Evolutionary conservation across 2,888 invertebrate genomes (phyloP), one percentile per base, ranked within the genome.

Genomic region (Uloborus plumipes): DNA sequence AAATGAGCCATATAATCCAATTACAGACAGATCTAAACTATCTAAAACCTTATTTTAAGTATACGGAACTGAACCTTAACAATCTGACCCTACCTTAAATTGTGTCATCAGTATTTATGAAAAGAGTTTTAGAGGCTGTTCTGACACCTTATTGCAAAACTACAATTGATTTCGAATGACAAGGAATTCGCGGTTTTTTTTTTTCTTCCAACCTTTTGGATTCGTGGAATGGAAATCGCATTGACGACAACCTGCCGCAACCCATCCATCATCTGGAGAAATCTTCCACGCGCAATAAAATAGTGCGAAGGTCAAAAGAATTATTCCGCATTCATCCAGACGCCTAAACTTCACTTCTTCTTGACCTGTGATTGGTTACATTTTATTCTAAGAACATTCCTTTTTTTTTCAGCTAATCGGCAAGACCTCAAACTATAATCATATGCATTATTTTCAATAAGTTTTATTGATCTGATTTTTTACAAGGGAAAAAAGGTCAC

Each of bases 121-220:
- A 74, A 80, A 65, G 65, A 65, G 50, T 78, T 72, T 51, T 16
- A 22, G n/a, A 59, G 39, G 26, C 49, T 49, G 62, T 62, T 50
- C 51, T 72, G 66, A 66, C 78, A 51, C 66, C 66, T 47, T 49
- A 64, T 74, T 58, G 69, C 65, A 74, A 73, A 70, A 80, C 74
- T 70, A 74, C 74, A 80, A 80, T 80, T 80, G 80, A 80, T 80
- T 80, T 80, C 74, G 80, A 80, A 80, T 80, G 80, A 80, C 80
- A 80, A 50, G 80, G 80, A 80, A 80, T 80, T 80, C 65, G 69
- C 58, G 47, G 64, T 26, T n/a, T 78, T 62, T 59, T 58, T 71
- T 71, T 53, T 58, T n/a, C n/a, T n/a, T n/a, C n/a, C n/a, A n/a
- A 72, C n/a, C 65, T 13, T 65, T 66, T 66, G 14, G 58, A 61